Percentiles rank a stretch among this genome's conserved stretches.
Evolutionary conservation across 2,797 vertebrate genomes (phyloP).

Genomic region (Masticophis lateralis): DNA sequence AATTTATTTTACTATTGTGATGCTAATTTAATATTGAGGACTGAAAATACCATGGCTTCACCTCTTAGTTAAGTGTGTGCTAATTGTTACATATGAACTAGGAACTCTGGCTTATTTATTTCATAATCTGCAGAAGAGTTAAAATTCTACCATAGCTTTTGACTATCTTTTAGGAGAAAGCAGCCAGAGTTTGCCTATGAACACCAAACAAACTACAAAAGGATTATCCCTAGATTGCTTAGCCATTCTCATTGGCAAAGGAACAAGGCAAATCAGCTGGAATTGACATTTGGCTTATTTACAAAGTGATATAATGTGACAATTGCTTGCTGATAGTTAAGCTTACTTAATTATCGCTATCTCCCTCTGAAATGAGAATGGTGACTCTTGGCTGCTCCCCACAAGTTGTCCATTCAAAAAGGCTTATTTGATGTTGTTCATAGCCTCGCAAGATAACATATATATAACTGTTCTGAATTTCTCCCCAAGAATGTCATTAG

Average conservation of each 20-base stretch:
- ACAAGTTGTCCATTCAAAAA: neutral
- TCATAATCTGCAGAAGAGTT: neutral
- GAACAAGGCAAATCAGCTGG: neutral
- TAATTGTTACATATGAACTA: neutral
- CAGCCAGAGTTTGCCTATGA: neutral
- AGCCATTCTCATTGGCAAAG: neutral
- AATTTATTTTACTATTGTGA: neutral
- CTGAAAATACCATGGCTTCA: neutral
- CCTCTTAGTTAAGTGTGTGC: neutral
- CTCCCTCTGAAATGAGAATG: neutral
- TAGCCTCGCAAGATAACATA: neutral
- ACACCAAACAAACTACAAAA: neutral
- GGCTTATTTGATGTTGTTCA: neutral
- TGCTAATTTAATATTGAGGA: neutral
- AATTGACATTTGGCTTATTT: neutral
- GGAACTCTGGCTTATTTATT: neutral
- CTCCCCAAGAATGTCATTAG: slow-evolving; percentile 5
- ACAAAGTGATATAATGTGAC: neutral
- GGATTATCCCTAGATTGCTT: neutral
- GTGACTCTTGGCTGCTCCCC: neutral
- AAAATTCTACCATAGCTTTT: neutral
- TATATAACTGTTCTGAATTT: neutral
- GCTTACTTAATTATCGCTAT: neutral
- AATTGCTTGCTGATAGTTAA: neutral
- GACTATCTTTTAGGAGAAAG: neutral